phyloP scores from a whole-genome alignment of 2,888 invertebrate genomes.

The Catotricha subobsoleta region DNA sequence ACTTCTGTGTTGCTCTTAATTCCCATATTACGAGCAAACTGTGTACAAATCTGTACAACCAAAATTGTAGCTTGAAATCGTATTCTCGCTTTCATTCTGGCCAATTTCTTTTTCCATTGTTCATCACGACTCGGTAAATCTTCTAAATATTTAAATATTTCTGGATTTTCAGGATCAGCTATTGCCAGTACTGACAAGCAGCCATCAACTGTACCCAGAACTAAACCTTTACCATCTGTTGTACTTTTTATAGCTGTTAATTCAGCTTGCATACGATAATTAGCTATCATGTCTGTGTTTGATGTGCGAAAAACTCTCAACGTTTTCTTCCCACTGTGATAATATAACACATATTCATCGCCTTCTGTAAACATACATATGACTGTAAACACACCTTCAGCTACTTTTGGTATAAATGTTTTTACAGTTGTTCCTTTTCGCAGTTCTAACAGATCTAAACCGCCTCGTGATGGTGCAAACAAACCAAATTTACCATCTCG shows the following conservation, averaged over 20 bases:
- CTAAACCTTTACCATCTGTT: conserved; percentile 62
- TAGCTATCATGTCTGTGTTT: conserved; percentile 83
- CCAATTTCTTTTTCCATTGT: conserved; percentile 49
- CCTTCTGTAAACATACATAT: conserved; percentile 87
- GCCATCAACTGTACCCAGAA: conserved; percentile 83
- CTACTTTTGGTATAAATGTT: conserved; percentile 82
- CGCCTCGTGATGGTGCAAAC: conserved; percentile 82
- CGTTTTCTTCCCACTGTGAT: conserved; percentile 89
- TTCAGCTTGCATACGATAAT: conserved; percentile 80
- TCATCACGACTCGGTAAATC: conserved; percentile 52
- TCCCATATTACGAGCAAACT: no score
- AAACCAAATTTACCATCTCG: conserved; percentile 78
- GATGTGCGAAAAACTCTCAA: conserved; percentile 78
- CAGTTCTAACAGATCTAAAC: conserved; percentile 79
- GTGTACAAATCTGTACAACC: no score
- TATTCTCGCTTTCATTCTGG: conserved; percentile 42
- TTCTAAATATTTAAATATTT: conserved; percentile 43
- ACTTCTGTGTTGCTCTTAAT: no score
- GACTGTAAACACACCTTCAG: conserved; percentile 93
- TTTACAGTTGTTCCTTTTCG: conserved; percentile 75
- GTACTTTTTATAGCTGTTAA: conserved; percentile 70
- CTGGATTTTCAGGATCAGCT: conserved; percentile 48
- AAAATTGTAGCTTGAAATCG: conserved; percentile 46
- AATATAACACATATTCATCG: conserved; percentile 90
- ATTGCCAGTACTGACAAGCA: conserved; percentile 79